Percentiles rank a stretch among this genome's conserved stretches.
Evolutionary conservation across 2,113 vertebrate genomes (phyloP).

Genomic region (Henicopernis longicauda): DNA sequence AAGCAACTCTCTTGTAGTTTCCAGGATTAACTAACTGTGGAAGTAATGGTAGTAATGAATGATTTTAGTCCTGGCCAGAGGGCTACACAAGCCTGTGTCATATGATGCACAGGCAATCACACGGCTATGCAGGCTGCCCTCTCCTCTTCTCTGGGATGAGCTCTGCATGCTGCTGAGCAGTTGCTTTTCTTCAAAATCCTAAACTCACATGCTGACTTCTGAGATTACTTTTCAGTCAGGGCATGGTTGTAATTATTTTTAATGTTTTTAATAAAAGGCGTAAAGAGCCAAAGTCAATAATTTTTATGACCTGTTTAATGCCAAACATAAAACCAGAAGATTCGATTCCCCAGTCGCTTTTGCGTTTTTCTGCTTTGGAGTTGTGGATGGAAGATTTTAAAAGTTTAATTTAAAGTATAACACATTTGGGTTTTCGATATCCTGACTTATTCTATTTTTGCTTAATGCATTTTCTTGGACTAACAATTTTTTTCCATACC

Average conservation of each 20-base stretch:
- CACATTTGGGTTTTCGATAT: neutral
- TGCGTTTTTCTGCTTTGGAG: neutral
- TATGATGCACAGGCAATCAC: neutral
- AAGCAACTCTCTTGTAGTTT: neutral
- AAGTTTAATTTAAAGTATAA: neutral
- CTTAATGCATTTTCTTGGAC: neutral
- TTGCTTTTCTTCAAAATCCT: neutral
- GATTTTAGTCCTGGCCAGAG: neutral
- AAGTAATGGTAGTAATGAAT: neutral
- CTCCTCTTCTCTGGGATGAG: neutral
- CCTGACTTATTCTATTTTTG: neutral
- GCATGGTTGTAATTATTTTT: constrained; percentile 30
- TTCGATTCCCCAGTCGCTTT: neutral
- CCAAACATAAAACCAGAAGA: neutral
- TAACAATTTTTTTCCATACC: neutral
- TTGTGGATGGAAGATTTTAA: neutral
- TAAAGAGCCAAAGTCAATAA: constrained; percentile 45
- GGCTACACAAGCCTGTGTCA: neutral
- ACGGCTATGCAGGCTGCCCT: neutral
- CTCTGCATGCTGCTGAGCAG: neutral
- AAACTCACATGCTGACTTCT: neutral
- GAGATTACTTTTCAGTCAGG: neutral
- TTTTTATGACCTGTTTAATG: constrained; percentile 56
- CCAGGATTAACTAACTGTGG: neutral
- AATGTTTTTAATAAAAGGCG: neutral